Evolutionary conservation across 2,888 invertebrate genomes (phyloP), one percentile per base, ranked within the genome.

Genomic region (Leucophenga montana): DNA sequence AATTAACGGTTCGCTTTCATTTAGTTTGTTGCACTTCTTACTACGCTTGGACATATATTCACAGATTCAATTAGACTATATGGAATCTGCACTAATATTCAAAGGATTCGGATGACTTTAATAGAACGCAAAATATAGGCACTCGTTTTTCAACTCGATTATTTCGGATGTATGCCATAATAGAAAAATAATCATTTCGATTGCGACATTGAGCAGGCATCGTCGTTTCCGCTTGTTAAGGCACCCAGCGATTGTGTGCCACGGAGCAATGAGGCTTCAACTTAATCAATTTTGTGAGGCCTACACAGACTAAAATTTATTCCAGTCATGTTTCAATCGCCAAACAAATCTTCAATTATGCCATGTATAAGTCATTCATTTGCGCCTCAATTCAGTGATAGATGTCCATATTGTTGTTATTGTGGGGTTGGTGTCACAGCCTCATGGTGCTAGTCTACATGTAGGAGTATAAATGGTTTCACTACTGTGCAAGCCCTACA

Each of bases 261-360:
- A 8, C 39, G n/a, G 50, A n/a, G 50, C 16, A 50, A 50, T 5
- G 31, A 22, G 13, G 54, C 44, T 50, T 20, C 54, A 13, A 48
- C 46, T 59, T 66, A 65, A 66, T 69, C 57, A 69, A 69, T 69
- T 66, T 69, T 4, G 33, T 8, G 33, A 46, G 13, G 16, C 46
- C 27, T 8, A 62, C 62, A 11, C 22, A 11, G 14, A 27, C 11
- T 14, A 11, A 57, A 66, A 69, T 66, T 65, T 69, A 70, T 70
- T 70, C 70, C 67, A 70, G 67, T 67, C 70, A 70, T 66, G 66
- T 70, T 70, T 70, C 59, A 61, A 61, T 62, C 33, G 33, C 44
- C 62, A 62, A 54, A 70, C 62, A 70, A 62, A 70, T 70, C 66
- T 66, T 66, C 66, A 70, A 61, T 70, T 66, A 66, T 61, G 70